phyloP scores from a whole-genome alignment of 2,888 invertebrate species.

The Meteorus cinctellus region DNA sequence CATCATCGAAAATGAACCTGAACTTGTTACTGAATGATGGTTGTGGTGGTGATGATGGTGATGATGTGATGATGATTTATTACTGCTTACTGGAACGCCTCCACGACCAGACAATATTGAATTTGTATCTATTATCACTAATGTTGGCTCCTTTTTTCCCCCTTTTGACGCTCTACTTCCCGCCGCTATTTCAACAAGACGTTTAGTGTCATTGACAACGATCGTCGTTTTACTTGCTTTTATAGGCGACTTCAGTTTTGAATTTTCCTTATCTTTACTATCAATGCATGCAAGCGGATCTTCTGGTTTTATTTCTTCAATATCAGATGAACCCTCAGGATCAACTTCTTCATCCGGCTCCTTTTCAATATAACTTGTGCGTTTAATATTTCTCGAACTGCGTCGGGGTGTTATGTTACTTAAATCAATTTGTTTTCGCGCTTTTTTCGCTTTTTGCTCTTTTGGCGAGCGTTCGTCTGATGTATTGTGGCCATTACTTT shows the following conservation, averaged over 20 bases:
- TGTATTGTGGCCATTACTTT: constrained; percentile 64
- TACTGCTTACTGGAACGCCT: constrained; percentile 74
- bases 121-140: constrained; percentile 87
- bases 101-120: constrained; percentile 80
- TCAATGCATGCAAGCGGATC: constrained; percentile 76
- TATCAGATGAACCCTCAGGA: constrained; percentile 78
- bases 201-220: constrained; percentile 83
- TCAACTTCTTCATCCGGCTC: constrained; percentile 74
- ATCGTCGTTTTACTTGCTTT: constrained; percentile 75
- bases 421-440: constrained; percentile 65
- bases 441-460: constrained; percentile 63
- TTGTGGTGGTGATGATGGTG: constrained; percentile 34
- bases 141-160: constrained; percentile 82
- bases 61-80: constrained; percentile 57
- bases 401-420: constrained; percentile 74
- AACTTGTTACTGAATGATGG: constrained; percentile 60
- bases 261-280: constrained; percentile 70
- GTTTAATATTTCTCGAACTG: constrained; percentile 77
- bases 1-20: constrained; percentile 73
- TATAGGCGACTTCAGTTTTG: constrained; percentile 64
- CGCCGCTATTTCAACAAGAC: constrained; percentile 81
- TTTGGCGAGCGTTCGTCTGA: constrained; percentile 52
- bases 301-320: constrained; percentile 79
- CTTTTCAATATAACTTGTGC: constrained; percentile 76
- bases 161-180: constrained; percentile 75